Conservation (phyloP, 2,797 vertebrate species). For the Cottoperca gobio region DNA sequence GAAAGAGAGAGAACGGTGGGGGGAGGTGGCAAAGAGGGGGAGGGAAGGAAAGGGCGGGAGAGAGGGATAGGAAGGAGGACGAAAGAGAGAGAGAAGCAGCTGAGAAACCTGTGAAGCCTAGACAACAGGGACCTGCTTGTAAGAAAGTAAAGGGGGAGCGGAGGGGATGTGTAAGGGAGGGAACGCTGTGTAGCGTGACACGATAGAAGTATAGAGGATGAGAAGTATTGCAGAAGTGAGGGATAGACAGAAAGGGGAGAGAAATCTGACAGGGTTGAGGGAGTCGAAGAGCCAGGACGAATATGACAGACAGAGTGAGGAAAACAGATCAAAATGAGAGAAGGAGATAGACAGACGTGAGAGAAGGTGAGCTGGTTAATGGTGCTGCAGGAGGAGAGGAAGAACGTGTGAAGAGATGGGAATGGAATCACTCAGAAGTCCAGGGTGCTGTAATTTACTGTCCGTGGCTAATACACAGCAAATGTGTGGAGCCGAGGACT, state of each 20-base stretch:
- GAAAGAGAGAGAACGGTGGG: constrained; percentile 66
- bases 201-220: constrained; percentile 75
- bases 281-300: constrained; percentile 74
- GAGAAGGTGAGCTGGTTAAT: constrained; percentile 73
- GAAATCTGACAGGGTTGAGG: constrained; percentile 81
- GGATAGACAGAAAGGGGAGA: constrained; percentile 78
- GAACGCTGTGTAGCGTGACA: constrained; percentile 82
- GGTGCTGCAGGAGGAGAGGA: constrained; percentile 53
- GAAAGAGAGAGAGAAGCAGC: constrained; percentile 53
- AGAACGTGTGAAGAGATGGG: constrained; percentile 79
- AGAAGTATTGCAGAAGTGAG: constrained; percentile 73
- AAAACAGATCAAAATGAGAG: constrained; percentile 71
- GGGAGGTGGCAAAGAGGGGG: constrained; percentile 33
- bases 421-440: constrained; percentile 82
- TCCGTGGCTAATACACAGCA: constrained; percentile 87
- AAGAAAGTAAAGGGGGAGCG: constrained; percentile 75
- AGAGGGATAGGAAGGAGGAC: constrained; percentile 44
- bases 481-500: constrained; percentile 79
- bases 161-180: constrained; percentile 68
- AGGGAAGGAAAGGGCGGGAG: constrained; percentile 47
- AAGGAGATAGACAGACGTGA: constrained; percentile 57
- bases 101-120: constrained; percentile 81
- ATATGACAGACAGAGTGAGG: constrained; percentile 78
- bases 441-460: constrained; percentile 84
- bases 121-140: constrained; percentile 82